These are phyloP conservation scores for Setipinna tenuifilis DNA, from an alignment of 2,797 vertebrate species.

Conservation along the genomic window DNA sequence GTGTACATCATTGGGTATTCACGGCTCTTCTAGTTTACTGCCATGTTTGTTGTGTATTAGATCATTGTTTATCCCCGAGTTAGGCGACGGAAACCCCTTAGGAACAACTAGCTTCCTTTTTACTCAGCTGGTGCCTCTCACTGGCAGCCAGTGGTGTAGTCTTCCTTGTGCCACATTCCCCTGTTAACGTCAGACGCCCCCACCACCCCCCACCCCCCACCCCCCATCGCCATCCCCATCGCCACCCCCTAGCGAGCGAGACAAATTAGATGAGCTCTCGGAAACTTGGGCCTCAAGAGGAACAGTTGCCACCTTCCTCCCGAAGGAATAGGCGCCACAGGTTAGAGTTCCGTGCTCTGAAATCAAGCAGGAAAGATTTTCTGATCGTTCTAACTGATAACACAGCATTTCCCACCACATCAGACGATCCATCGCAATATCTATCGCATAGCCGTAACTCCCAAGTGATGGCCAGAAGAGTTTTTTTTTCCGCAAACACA, in stretches of 20 bases:
- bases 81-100: slow-evolving; percentile 31
- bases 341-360: not conserved
- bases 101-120: slow-evolving; percentile 38
- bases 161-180: slow-evolving; percentile 37
- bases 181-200: not conserved
- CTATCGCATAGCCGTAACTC: not conserved
- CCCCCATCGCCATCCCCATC: not conserved
- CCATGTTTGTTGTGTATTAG: slow-evolving; percentile 47
- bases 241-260: slow-evolving; percentile 28
- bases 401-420: not conserved
- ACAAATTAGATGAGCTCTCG: slow-evolving; percentile 46
- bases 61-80: slow-evolving; percentile 42
- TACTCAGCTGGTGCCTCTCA: slow-evolving; percentile 34
- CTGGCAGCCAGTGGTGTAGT: slow-evolving; percentile 30
- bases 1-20: too few species aligned
- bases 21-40: not conserved
- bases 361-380: slow-evolving; percentile 3
- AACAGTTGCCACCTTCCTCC: slow-evolving; percentile 29
- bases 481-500: not conserved
- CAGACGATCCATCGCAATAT: not conserved
- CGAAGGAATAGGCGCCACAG: slow-evolving; percentile 25
- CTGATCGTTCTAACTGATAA: slow-evolving; percentile 10
- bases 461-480: not conserved
- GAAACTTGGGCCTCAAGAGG: slow-evolving; percentile 46
- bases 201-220: too few species aligned